Evolutionary conservation across 1,140 invertebrate genomes (phyloP).

Genomic region (Calosoma granatense): DNA sequence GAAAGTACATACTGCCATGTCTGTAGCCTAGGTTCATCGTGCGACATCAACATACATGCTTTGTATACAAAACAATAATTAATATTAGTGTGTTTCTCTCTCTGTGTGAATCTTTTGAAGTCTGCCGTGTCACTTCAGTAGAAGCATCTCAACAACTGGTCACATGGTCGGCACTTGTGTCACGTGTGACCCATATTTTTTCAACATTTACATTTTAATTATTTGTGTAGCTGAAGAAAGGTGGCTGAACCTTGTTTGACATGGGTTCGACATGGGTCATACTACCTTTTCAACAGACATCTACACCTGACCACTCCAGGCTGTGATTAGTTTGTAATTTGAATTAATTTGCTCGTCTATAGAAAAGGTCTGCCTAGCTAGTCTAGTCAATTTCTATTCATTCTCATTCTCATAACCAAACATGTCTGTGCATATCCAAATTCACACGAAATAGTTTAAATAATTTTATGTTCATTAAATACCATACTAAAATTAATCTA

Average conservation of each 20-base stretch:
- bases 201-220: conserved; percentile 5
- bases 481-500: too few species aligned
- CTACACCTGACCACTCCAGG: not conserved
- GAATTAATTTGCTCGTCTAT: conserved; percentile 1
- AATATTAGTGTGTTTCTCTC: too few species aligned
- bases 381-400: too few species aligned
- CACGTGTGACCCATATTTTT: conserved; percentile 7
- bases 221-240: not conserved
- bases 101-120: too few species aligned
- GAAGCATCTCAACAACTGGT: not conserved
- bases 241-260: not conserved
- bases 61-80: too few species aligned
- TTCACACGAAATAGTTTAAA: too few species aligned
- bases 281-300: not conserved
- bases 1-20: too few species aligned
- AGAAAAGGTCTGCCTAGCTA: not conserved
- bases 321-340: conserved; percentile 2
- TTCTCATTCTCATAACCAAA: too few species aligned
- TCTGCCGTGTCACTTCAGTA: not conserved
- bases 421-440: too few species aligned
- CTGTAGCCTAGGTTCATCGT: too few species aligned
- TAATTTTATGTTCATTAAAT: too few species aligned
- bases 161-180: not conserved
- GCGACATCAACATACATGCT: too few species aligned
- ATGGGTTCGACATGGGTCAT: not conserved